Evolutionary conservation across 1,140 invertebrate species (phyloP), one percentile per base, ranked within the genome.

Genomic region (Drosophila baimaii): DNA sequence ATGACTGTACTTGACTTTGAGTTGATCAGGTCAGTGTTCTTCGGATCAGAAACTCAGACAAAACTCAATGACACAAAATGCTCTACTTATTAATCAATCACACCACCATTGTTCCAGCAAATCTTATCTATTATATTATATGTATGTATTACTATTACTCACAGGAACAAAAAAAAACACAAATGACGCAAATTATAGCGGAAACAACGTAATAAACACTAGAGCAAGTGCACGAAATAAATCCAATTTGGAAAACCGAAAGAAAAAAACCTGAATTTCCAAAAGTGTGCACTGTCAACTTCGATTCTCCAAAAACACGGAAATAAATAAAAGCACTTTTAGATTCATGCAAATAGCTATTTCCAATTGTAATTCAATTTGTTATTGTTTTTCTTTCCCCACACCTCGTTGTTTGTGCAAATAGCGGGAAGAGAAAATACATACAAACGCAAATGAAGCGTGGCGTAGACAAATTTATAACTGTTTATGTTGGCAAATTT

Each of bases 1-100:
- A 44, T 66, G 72, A 59, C 72, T 76, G 61, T 76, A 66, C 61
- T 66, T 66, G 37, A 58, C 54, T 66, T 66, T 51, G 27, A 43
- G 23, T 43, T 37, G 33, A 33, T 70, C 68, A 13, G 39, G 49
- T 56, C 31, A 56, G 39, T 55, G 27, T 13, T 44, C 17, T 12
- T 27, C 5, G 2, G 2, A 0, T 46, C 2, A 2, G 9, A 27
- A 47, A 17, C 49, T 44, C 13, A 25, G 17, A 33, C n/a, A 15
- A 63, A 61, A n/a, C 0, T 31, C 21, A 43, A 15, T 31, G 21
- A 10, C 46, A 41, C 8, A 37, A 19, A 23, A 31, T 39, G 10
- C 25, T 7, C 1, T 12, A 17, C 5, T 44, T 10, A n/a, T 23
- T 29, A 59, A 62, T 33, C 41, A 29, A 66, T 23, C 10, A 19